Base-by-base conservation (phyloP, 2,113 vertebrate genomes). In the Mola mola region DNA sequence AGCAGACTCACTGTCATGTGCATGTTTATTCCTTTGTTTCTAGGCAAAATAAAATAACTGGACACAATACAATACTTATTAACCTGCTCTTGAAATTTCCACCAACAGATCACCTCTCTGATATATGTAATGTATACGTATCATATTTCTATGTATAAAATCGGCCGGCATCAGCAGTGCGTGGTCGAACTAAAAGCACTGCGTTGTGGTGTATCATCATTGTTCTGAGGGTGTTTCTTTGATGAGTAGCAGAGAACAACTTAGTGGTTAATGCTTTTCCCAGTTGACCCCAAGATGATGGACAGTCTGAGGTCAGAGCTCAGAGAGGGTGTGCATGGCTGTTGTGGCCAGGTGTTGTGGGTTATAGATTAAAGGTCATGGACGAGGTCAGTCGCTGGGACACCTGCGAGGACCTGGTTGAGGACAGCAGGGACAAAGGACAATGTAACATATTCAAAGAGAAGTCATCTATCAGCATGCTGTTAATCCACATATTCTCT, bases 361-460 rank as follows among this genome's bases (percentile, higher is more conserved):
- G 79, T 79, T 26, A 84, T 61, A 79, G 72, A 75, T 20, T 21
- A 63, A 46, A 81, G 67, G 75, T 79, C 53, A 52, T 38, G 55
- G 49, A 56, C 16, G 8, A 57, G 82, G 69, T 85, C 75, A 79
- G 46, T 48, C 76, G 57, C 59, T 9, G 17, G 68, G 74, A 82
- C 83, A 92, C 89, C 89, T 89, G 86, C 43, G 38, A 79, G 43
- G 50, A 29, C 62, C 58, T 71, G 72, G n/a, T 86, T 63, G 78
- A 77, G 59, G 72, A 53, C 66, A 78, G 26, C 62, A 69, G 73
- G 63, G 63, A 56, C n/a, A 41, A 33, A 40, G 52, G 55, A 77
- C 34, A 55, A 50, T 48, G 42, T 38, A 49, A 33, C 42, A 36
- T 48, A 64, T 52, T 31, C 4, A 12, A 29, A 37, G 2, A 4